A percentile compares a stretch with the other conserved stretches of the same genome.
These are phyloP conservation scores for Cyanistes caeruleus DNA, from an alignment of 2,113 vertebrate species.

Conservation along the genomic window DNA sequence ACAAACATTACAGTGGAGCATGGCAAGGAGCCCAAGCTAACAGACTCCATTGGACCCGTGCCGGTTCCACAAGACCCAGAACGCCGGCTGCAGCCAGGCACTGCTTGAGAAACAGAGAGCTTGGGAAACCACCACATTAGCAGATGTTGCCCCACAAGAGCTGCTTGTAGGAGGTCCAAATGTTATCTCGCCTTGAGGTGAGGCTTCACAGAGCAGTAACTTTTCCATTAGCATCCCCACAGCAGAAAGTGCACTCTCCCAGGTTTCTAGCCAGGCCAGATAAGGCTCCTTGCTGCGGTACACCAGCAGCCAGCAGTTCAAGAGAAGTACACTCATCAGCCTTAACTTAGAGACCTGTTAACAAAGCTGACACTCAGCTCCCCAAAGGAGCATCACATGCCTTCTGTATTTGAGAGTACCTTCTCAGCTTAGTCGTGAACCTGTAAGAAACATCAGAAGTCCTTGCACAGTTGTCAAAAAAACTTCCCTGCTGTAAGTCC, in stretches of 20 bases:
- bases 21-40: conserved; percentile 64
- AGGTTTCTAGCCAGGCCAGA: conserved; percentile 6
- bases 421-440: background rate
- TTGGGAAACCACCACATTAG: conserved; percentile 64
- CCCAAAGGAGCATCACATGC: background rate
- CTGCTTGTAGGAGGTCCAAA: conserved; percentile 56
- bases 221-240: background rate
- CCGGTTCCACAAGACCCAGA: conserved; percentile 63
- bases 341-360: background rate
- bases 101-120: conserved; percentile 50
- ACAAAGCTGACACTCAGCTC: background rate
- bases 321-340: background rate
- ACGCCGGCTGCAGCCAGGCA: background rate
- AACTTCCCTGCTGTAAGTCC: background rate
- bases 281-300: background rate
- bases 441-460: background rate
- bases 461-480: background rate
- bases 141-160: conserved; percentile 52
- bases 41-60: conserved; percentile 41
- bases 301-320: background rate
- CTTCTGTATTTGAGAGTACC: background rate
- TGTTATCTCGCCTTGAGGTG: conserved; percentile 57
- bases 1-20: background rate
- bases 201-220: background rate
- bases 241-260: background rate